Evolutionary conservation across 2,888 invertebrate species (phyloP).

Genomic region (Acrocyrtus sp.): DNA sequence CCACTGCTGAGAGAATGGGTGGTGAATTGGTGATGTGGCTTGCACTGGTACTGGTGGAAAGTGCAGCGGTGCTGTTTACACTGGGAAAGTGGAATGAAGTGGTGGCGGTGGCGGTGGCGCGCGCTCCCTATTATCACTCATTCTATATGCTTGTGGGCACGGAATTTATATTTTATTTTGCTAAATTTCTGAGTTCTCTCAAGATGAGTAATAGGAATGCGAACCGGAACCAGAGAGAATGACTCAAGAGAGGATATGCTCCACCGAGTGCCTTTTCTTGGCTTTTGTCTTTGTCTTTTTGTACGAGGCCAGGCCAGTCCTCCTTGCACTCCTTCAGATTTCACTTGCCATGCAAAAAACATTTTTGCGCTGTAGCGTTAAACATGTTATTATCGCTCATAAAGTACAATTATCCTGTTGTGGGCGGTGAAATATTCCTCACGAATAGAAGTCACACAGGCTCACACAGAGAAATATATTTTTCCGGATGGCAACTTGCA

Average conservation of each 20-base stretch:
- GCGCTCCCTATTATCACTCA: too few species aligned
- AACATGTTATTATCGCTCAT: not conserved
- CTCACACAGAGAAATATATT: constrained; percentile 10
- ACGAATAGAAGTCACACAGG: too few species aligned
- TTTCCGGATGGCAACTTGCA: not conserved
- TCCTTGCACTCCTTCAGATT: not conserved
- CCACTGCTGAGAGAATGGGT: too few species aligned
- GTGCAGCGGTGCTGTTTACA: too few species aligned
- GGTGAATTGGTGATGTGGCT: too few species aligned
- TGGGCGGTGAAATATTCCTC: too few species aligned
- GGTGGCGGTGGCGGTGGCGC: too few species aligned
- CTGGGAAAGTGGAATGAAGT: too few species aligned
- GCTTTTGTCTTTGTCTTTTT: constrained; percentile 14
- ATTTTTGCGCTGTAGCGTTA: not conserved
- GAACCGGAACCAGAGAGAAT: constrained; percentile 27
- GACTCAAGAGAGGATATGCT: not conserved
- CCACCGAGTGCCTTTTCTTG: constrained; percentile 1
- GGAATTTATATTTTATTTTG: too few species aligned
- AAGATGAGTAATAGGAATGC: constrained; percentile 39
- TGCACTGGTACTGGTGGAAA: too few species aligned
- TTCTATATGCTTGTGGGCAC: too few species aligned
- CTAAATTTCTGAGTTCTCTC: too few species aligned
- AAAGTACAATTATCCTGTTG: constrained; percentile 24
- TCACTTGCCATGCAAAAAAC: not conserved
- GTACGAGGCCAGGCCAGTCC: not conserved